Evolutionary conservation across 2,888 invertebrate species (phyloP).

Genomic region (Limenitis arthemis): DNA sequence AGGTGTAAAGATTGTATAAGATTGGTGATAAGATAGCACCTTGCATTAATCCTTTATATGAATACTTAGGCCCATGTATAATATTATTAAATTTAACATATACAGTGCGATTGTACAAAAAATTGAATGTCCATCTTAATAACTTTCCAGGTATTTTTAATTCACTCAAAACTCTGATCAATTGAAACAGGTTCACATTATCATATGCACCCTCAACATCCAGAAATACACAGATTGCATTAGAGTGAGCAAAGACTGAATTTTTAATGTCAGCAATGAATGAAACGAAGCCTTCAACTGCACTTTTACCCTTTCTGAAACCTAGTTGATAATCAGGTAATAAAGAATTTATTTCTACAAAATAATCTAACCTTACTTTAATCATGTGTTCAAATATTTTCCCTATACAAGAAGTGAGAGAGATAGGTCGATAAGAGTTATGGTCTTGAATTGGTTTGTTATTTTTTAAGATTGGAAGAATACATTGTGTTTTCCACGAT

Average conservation of each 20-base stretch:
- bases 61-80: not conserved
- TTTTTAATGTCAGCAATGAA: constrained; percentile 14
- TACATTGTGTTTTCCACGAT: constrained; percentile 20
- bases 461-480: constrained; percentile 21
- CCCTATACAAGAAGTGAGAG: no score
- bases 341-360: constrained; percentile 12
- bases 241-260: not conserved
- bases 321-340: constrained; percentile 16
- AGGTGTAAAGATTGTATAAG: no score
- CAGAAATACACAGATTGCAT: constrained; percentile 8
- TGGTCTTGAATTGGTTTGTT: no score
- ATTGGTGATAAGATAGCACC: not conserved
- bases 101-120: not conserved
- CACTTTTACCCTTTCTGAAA: constrained; percentile 13
- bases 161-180: not conserved
- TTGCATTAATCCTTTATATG: not conserved
- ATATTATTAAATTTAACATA: not conserved
- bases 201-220: constrained; percentile 25
- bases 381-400: constrained; percentile 22
- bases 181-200: constrained; percentile 13
- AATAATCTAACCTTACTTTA: constrained; percentile 18
- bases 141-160: not conserved
- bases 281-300: constrained; percentile 16
- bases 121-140: constrained; percentile 3
- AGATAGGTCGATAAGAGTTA: no score